Conservation (phyloP, 2,113 vertebrate genomes). For the Ochotona princeps region DNA sequence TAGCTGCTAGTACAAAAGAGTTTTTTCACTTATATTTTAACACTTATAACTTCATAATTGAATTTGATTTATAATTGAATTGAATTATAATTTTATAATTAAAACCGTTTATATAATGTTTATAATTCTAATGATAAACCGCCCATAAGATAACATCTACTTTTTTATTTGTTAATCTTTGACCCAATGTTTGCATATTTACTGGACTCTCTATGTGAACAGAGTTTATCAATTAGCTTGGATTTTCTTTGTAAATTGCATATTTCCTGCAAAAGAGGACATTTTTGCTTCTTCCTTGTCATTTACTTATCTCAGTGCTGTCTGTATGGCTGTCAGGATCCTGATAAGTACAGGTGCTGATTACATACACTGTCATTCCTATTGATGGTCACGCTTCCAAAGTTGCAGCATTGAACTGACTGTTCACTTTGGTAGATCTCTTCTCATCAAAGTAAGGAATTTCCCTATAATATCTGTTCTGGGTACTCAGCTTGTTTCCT, state of each 20-base stretch:
- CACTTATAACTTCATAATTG: too few relatives aligned
- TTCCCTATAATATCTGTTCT: background rate
- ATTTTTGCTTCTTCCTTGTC: background rate
- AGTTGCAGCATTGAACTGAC: background rate
- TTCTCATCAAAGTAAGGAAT: background rate
- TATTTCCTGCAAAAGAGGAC: background rate
- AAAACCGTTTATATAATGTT: too few relatives aligned
- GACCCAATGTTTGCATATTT: background rate
- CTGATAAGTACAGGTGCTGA: background rate
- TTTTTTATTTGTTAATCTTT: background rate
- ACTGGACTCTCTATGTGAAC: background rate
- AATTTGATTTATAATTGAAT: too few relatives aligned
- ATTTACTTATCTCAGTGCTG: background rate
- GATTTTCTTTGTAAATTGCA: background rate
- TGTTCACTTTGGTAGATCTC: background rate
- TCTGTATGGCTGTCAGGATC: background rate
- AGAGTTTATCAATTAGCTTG: background rate
- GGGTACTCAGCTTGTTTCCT: background rate
- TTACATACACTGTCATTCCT: background rate
- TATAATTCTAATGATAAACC: background rate
- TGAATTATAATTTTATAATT: too few relatives aligned
- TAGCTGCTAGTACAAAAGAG: background rate
- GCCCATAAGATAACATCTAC: background rate
- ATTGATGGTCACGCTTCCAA: background rate
- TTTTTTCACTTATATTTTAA: background rate